These are phyloP conservation scores for Toxotes jaculatrix DNA, from an alignment of 2,113 vertebrate genomes.

Conservation along the genomic window DNA sequence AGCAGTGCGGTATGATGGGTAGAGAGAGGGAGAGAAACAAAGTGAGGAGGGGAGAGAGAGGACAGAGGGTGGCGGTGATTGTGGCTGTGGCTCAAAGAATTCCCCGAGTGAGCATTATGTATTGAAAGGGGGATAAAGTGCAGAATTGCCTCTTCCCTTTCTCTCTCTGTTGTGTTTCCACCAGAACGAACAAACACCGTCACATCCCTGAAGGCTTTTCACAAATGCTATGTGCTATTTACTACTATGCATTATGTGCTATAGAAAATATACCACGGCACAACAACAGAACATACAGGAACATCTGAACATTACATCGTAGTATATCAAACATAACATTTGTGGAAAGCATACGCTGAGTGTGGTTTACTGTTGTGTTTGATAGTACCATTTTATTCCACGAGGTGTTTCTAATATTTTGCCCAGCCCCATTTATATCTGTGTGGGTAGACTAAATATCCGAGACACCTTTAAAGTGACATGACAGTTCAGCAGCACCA, in stretches of 20 bases:
- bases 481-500: neutral
- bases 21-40: conserved; percentile 56
- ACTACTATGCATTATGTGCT: neutral
- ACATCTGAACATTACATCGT: neutral
- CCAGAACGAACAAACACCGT: conserved; percentile 65
- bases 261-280: neutral
- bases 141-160: conserved; percentile 57
- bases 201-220: conserved; percentile 55
- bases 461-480: neutral
- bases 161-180: conserved; percentile 63
- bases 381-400: neutral
- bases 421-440: too few relatives aligned
- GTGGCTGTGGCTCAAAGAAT: conserved; percentile 69
- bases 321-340: neutral
- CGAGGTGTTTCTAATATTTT: neutral
- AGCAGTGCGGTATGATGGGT: conserved; percentile 41
- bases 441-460: too few relatives aligned
- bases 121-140: conserved; percentile 74
- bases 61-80: conserved; percentile 50
- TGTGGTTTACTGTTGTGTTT: neutral
- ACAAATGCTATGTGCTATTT: neutral
- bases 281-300: too few relatives aligned
- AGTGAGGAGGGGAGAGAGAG: conserved; percentile 21
- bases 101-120: conserved; percentile 70
- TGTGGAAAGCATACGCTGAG: too few relatives aligned